Evolutionary conservation across 2,113 vertebrate species (phyloP).

Genomic region (Thryonomys swinderianus): DNA sequence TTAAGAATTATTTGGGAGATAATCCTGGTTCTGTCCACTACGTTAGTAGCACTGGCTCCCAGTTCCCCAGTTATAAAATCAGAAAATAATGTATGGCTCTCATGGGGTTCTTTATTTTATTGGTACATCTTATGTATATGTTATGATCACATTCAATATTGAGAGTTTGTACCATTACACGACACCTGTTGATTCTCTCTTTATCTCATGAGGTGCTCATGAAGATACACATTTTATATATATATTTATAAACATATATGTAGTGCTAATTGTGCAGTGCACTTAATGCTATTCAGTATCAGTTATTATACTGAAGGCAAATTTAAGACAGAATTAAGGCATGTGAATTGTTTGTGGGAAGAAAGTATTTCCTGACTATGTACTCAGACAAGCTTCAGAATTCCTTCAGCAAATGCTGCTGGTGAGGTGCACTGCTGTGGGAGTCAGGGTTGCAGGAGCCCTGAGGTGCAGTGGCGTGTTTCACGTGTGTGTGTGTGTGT

Average conservation of each 20-base stretch:
- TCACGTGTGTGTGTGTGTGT: not conserved
- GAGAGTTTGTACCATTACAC: too few species aligned
- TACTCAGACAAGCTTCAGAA: not conserved
- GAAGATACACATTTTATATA: not conserved
- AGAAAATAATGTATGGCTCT: not conserved
- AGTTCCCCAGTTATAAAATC: constrained; percentile 2
- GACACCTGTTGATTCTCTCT: too few species aligned
- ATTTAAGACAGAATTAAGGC: not conserved
- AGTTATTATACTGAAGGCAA: not conserved
- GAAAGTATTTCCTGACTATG: not conserved
- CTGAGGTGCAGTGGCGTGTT: not conserved
- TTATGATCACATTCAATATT: too few species aligned
- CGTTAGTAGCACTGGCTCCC: not conserved
- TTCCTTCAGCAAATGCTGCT: not conserved
- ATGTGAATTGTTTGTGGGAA: not conserved
- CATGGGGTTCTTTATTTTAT: not conserved
- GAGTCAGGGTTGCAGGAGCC: not conserved
- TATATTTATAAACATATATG: not conserved
- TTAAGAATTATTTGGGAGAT: not conserved
- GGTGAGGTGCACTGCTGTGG: not conserved
- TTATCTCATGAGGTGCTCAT: not conserved
- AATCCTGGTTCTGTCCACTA: not conserved
- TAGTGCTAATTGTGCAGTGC: not conserved
- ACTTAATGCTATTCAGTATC: not conserved
- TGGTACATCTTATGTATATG: too few species aligned